Evolutionary conservation across 1,140 invertebrate species (phyloP).

Genomic region (Drosophila rhopaloa): DNA sequence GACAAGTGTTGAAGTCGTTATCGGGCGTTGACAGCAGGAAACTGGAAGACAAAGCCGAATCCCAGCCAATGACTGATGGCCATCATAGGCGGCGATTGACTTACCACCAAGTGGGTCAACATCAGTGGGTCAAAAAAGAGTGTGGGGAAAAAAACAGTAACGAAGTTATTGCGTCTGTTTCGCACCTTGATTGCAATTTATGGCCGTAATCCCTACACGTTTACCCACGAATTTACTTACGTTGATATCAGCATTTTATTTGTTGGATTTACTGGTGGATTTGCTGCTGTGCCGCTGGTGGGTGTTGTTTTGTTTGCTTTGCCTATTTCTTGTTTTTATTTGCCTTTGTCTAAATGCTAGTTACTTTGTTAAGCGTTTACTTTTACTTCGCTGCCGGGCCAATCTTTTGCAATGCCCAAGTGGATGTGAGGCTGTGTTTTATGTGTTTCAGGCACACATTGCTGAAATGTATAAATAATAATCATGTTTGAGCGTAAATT

Average conservation of each 20-base stretch:
- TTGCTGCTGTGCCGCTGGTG: constrained; percentile 35
- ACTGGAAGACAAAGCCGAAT: constrained; percentile 39
- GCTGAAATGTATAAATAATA: constrained; percentile 74
- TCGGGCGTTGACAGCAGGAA: constrained; percentile 66
- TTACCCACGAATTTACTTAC: constrained; percentile 68
- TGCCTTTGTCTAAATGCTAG: constrained; percentile 56
- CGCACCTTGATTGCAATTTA: constrained; percentile 63
- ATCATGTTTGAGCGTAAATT: constrained; percentile 67
- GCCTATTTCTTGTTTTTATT: constrained; percentile 47
- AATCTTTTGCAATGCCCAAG: constrained; percentile 73
- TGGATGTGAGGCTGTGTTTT: constrained; percentile 48
- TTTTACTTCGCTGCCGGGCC: constrained; percentile 59
- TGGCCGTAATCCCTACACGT: constrained; percentile 40
- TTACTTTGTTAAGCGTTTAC: constrained; percentile 58
- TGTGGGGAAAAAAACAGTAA: neutral
- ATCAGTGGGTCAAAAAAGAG: constrained; percentile 67
- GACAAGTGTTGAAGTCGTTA: constrained; percentile 61
- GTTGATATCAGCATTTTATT: constrained; percentile 78
- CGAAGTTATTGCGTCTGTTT: constrained; percentile 37
- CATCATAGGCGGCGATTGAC: constrained; percentile 15
- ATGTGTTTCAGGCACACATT: constrained; percentile 72
- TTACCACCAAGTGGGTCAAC: constrained; percentile 67
- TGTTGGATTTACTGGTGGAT: constrained; percentile 12
- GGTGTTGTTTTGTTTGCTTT: constrained; percentile 55
- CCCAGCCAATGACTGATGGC: constrained; percentile 31